These are phyloP conservation scores for Crocidura indochinensis DNA, from an alignment of 2,797 vertebrate genomes.

Conservation along the genomic window DNA sequence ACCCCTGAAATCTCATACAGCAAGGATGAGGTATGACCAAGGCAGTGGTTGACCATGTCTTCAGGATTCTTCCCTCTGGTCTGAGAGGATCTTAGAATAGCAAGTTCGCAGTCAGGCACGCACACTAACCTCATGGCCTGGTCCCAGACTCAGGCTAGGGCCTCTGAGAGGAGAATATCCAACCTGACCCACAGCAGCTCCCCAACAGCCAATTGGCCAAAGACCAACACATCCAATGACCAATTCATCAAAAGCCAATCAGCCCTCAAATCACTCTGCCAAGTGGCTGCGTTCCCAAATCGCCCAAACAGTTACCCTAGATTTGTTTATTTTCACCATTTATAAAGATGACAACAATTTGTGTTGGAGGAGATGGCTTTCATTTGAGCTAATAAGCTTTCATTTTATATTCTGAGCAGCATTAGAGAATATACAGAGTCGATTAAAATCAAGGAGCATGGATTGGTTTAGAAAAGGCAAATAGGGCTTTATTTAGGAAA, in stretches of 20 bases:
- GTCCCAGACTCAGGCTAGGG: conserved; percentile 69
- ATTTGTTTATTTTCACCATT: conserved; percentile 85
- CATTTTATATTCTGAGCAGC: conserved; percentile 57
- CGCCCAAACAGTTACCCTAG: conserved; percentile 83
- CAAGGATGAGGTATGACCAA: conserved; percentile 22
- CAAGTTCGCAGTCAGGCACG: conserved; percentile 71
- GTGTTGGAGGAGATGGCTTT: conserved; percentile 74
- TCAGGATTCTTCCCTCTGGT: conserved; percentile 65
- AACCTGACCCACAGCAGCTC: conserved; percentile 66
- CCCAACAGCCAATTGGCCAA: conserved; percentile 79
- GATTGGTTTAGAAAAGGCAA: background rate
- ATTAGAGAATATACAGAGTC: conserved; percentile 54
- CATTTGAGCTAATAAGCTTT: conserved; percentile 74
- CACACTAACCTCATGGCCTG: conserved; percentile 61
- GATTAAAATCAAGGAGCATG: conserved; percentile 64
- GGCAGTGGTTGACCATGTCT: conserved; percentile 59
- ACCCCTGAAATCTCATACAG: conserved; percentile 14
- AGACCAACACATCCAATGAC: conserved; percentile 84
- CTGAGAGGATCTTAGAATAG: conserved; percentile 68
- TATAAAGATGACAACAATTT: conserved; percentile 84
- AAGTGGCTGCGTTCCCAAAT: conserved; percentile 83
- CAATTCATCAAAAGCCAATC: conserved; percentile 86
- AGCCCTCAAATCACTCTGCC: conserved; percentile 78
- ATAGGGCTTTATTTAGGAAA: background rate
- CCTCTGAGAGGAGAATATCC: conserved; percentile 61